These are phyloP conservation scores for Falcaria lacertinaria DNA, from an alignment of 2,888 invertebrate genomes.

Conservation along the genomic window DNA sequence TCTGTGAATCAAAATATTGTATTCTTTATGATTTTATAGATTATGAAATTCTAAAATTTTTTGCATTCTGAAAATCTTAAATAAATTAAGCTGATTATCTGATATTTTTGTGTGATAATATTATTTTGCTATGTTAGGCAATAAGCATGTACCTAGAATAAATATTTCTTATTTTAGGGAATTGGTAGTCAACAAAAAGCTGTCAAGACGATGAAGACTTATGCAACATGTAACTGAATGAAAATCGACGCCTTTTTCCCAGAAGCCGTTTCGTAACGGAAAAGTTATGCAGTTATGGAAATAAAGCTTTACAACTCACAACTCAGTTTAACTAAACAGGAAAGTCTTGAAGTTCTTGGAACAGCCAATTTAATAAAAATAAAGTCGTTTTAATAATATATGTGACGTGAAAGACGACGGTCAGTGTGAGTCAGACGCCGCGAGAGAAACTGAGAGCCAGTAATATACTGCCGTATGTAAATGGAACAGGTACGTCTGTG, in stretches of 20 bases:
- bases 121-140: too few species aligned
- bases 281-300: conserved; percentile 40
- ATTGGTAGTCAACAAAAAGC: neutral
- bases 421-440: conserved; percentile 31
- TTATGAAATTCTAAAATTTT: too few species aligned
- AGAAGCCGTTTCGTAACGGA: conserved; percentile 32
- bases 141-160: neutral
- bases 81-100: too few species aligned
- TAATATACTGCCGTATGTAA: conserved; percentile 16
- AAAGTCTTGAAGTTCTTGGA: conserved; percentile 43
- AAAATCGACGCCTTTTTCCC: conserved; percentile 40
- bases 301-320: conserved; percentile 18
- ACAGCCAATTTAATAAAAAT: conserved; percentile 35
- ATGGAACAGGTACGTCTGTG: conserved; percentile 18
- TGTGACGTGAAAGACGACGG: conserved; percentile 27
- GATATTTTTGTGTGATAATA: too few species aligned
- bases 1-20: too few species aligned
- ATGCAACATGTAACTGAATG: conserved; percentile 44
- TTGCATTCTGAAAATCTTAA: too few species aligned
- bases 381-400: conserved; percentile 35
- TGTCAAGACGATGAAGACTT: conserved; percentile 23
- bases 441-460: conserved; percentile 20
- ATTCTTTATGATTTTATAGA: too few species aligned
- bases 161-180: neutral
- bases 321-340: conserved; percentile 32